These are phyloP conservation scores for Microtus ochrogaster DNA, from an alignment of 2,113 vertebrate species.

Conservation along the genomic window DNA sequence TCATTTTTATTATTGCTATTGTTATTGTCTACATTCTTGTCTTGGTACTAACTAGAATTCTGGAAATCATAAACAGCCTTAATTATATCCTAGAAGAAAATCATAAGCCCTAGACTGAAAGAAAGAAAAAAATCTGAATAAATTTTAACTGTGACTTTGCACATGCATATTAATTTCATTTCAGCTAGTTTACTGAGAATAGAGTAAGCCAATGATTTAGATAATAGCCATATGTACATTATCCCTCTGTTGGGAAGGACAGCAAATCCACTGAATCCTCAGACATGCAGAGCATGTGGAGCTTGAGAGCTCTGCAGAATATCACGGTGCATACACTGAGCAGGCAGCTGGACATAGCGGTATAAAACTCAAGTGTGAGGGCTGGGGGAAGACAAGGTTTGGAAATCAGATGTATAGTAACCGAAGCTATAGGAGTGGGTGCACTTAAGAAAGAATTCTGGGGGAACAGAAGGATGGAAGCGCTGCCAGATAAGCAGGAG, in stretches of 20 bases:
- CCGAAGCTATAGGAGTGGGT: neutral
- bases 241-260: neutral
- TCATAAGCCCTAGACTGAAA: conserved; percentile 25
- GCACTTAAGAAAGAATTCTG: conserved; percentile 28
- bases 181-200: conserved; percentile 47
- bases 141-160: conserved; percentile 38
- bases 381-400: neutral
- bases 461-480: neutral
- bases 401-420: neutral
- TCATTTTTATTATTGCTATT: neutral
- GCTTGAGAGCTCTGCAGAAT: neutral
- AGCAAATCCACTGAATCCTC: conserved; percentile 47
- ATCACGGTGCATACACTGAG: neutral
- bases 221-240: neutral
- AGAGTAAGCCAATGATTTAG: conserved; percentile 51
- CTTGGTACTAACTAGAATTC: conserved; percentile 54
- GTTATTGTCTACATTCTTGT: conserved; percentile 31
- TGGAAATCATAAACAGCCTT: conserved; percentile 25
- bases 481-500: conserved; percentile 7
- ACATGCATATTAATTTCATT: conserved; percentile 59
- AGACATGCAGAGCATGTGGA: neutral
- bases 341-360: neutral
- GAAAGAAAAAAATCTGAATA: conserved; percentile 52
- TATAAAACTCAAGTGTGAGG: conserved; percentile 38
- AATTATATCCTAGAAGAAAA: conserved; percentile 44